Evolutionary conservation across 1,140 invertebrate genomes (phyloP).

Genomic region (Hyphantria cunea): DNA sequence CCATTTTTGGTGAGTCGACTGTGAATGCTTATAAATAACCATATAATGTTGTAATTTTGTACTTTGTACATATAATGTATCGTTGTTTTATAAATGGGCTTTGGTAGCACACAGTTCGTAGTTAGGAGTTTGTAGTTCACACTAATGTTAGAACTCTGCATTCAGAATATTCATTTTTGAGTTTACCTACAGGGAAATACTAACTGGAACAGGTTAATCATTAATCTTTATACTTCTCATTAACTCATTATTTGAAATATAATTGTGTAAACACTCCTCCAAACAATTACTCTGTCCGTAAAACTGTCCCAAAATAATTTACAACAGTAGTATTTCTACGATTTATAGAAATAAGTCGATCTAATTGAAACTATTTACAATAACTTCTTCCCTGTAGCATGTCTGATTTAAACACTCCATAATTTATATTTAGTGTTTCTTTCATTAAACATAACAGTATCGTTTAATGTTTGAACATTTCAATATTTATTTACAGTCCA

Average conservation of each 20-base stretch:
- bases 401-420: too few species aligned
- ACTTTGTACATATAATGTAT: conserved; percentile 7
- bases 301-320: too few species aligned
- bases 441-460: too few species aligned
- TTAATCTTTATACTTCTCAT: not conserved
- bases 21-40: conserved; percentile 34
- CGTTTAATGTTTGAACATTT: too few species aligned
- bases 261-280: too few species aligned
- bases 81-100: conserved; percentile 21
- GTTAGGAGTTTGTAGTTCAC: conserved; percentile 12
- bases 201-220: conserved; percentile 11
- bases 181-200: conserved; percentile 7
- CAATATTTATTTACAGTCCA: too few species aligned
- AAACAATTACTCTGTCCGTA: too few species aligned
- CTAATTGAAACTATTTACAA: too few species aligned
- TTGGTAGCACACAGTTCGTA: conserved; percentile 31
- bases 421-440: too few species aligned
- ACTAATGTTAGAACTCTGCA: conserved; percentile 6
- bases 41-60: conserved; percentile 16
- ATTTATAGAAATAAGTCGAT: too few species aligned
- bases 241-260: not conserved
- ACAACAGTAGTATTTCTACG: too few species aligned
- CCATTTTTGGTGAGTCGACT: conserved; percentile 48
- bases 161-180: conserved; percentile 10
- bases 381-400: too few species aligned